These are phyloP conservation scores for Herpailurus yagouaroundi DNA, from an alignment of 2,113 vertebrate species.

Conservation along the genomic window DNA sequence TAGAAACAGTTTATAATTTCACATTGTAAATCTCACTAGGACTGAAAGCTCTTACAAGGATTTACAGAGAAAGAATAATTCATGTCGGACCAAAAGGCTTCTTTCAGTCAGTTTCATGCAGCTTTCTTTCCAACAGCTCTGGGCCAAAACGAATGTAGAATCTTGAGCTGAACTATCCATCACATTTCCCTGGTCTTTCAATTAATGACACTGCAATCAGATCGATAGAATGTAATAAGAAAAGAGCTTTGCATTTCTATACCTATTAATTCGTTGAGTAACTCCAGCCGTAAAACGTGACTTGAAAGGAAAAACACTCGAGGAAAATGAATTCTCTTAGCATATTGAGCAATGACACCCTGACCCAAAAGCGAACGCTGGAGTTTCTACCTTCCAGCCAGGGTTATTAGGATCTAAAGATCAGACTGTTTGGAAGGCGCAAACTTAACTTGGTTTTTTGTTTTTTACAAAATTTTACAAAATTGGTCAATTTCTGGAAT, in stretches of 20 bases:
- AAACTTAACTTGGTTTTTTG: not conserved
- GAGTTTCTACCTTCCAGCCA: not conserved
- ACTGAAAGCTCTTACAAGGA: constrained; percentile 84
- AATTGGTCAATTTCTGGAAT: not conserved
- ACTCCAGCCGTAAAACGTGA: constrained; percentile 86
- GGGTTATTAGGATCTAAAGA: not conserved
- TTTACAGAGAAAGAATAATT: constrained; percentile 87
- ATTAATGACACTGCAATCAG: constrained; percentile 89
- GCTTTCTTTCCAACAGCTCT: constrained; percentile 83
- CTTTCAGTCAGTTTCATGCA: constrained; percentile 82
- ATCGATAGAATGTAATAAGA: constrained; percentile 90
- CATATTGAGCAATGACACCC: not conserved
- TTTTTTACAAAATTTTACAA: not conserved
- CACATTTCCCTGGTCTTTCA: constrained; percentile 86
- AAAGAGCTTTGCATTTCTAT: constrained; percentile 90
- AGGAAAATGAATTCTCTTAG: constrained; percentile 61
- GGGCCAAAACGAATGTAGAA: constrained; percentile 82
- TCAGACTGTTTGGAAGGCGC: not conserved
- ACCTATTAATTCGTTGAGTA: constrained; percentile 90
- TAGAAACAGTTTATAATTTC: constrained; percentile 83
- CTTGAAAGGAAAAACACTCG: constrained; percentile 83
- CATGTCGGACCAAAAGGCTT: constrained; percentile 84
- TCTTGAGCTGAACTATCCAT: constrained; percentile 85
- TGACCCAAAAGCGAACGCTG: constrained; percentile 9
- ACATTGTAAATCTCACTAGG: constrained; percentile 85